These are phyloP conservation scores for Acleris sparsana DNA, from an alignment of 2,888 invertebrate species.

Conservation along the genomic window DNA sequence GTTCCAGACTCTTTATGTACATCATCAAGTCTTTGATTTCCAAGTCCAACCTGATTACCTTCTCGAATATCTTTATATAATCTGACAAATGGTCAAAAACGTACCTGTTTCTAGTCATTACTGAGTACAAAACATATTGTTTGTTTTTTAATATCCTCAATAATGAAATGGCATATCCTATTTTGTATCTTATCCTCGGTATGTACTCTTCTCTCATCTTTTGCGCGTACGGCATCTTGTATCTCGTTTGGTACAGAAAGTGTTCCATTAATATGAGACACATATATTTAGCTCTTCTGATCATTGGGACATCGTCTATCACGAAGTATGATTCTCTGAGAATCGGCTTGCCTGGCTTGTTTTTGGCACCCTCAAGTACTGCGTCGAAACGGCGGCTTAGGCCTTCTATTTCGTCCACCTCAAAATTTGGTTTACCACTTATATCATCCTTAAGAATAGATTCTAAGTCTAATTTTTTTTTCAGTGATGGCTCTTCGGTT, in stretches of 20 bases:
- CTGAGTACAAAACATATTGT: conserved; percentile 35
- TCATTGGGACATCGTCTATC: neutral
- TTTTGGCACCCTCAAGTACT: neutral
- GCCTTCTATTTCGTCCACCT: neutral
- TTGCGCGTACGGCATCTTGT: conserved; percentile 50
- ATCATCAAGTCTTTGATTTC: conserved; percentile 47
- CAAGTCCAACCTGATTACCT: conserved; percentile 46
- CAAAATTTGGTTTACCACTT: neutral
- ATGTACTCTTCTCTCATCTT: conserved; percentile 50
- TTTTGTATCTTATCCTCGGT: conserved; percentile 41
- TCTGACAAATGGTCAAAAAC: neutral
- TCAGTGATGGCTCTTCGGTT: too few relatives aligned
- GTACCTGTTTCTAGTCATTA: accelerated
- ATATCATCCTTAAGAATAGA: too few relatives aligned
- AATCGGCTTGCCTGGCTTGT: neutral
- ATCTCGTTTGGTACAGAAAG: conserved; percentile 53
- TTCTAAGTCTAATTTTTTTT: too few relatives aligned
- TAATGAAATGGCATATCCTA: conserved; percentile 53
- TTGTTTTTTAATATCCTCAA: conserved; percentile 47
- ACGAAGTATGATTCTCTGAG: neutral
- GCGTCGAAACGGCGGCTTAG: neutral
- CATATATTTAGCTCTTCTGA: conserved; percentile 36
- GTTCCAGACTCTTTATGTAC: conserved; percentile 36
- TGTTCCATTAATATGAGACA: conserved; percentile 48
- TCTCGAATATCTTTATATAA: conserved; percentile 50